Evolutionary conservation across 2,888 invertebrate genomes (phyloP).

Genomic region (Tipula unca): DNA sequence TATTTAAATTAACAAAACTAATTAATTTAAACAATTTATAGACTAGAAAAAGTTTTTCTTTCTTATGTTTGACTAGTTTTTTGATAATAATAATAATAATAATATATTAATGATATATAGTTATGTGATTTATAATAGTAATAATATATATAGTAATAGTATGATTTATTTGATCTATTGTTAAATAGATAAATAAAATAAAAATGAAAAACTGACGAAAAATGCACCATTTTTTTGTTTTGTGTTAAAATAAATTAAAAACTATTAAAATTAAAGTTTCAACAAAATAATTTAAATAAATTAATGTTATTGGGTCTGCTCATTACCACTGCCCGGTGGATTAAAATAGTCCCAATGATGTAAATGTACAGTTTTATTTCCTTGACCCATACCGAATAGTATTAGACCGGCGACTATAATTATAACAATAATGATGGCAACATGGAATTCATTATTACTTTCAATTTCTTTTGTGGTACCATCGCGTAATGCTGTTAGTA

Average conservation of each 20-base stretch:
- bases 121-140: neutral
- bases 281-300: neutral
- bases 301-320: neutral
- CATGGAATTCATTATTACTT: constrained; percentile 63
- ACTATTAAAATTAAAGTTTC: neutral
- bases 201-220: neutral
- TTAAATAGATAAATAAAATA: neutral
- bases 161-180: neutral
- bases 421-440: constrained; percentile 68
- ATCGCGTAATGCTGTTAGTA: constrained; percentile 52
- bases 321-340: constrained; percentile 54
- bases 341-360: constrained; percentile 86
- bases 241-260: neutral
- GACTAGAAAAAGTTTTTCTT: neutral
- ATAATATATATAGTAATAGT: neutral
- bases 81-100: neutral
- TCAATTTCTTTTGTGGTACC: constrained; percentile 52
- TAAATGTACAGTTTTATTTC: constrained; percentile 63
- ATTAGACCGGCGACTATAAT: constrained; percentile 69
- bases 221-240: neutral
- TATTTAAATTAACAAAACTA: neutral
- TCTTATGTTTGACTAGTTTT: neutral
- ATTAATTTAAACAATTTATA: neutral
- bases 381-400: constrained; percentile 63
- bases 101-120: neutral